A percentile compares a stretch with the other conserved stretches of the same genome.
These are phyloP conservation scores for Polyommatus icarus DNA, from an alignment of 2,888 invertebrate genomes.

Conservation along the genomic window DNA sequence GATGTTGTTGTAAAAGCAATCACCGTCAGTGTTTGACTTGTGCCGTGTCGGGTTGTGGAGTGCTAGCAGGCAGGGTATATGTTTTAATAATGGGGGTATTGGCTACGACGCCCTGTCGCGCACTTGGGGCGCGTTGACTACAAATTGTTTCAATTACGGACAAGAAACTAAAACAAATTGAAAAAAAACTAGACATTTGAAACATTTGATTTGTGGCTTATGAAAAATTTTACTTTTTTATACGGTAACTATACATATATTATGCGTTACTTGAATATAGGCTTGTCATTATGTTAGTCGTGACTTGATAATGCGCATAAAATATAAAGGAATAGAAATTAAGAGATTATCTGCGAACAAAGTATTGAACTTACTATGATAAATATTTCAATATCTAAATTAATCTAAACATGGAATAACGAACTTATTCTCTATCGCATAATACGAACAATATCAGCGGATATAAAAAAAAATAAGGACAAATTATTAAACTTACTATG, in stretches of 20 bases:
- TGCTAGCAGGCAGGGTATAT: constrained; percentile 49
- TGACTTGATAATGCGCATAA: neutral
- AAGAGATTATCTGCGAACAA: neutral
- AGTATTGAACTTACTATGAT: neutral
- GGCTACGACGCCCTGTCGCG: constrained; percentile 49
- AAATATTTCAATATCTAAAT: neutral
- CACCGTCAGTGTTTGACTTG: constrained; percentile 32
- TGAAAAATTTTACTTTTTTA: no score
- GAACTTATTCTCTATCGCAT: no score
- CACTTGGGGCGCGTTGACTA: constrained; percentile 39
- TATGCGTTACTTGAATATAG: neutral
- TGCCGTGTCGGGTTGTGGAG: constrained; percentile 35
- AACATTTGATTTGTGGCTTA: neutral
- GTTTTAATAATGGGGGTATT: constrained; percentile 65
- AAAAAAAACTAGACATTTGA: no score
- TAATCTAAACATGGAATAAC: neutral
- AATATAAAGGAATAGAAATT: neutral
- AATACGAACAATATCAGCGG: no score
- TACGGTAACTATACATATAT: no score
- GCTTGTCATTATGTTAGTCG: neutral
- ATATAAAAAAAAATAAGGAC: no score
- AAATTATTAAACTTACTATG: no score
- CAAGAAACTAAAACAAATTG: constrained; percentile 28
- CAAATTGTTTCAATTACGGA: constrained; percentile 38
- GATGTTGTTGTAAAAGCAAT: neutral